Evolutionary conservation across 2,797 vertebrate species (phyloP), one percentile per base, ranked within the genome.

Genomic region (Paramormyrops hopkinsi): DNA sequence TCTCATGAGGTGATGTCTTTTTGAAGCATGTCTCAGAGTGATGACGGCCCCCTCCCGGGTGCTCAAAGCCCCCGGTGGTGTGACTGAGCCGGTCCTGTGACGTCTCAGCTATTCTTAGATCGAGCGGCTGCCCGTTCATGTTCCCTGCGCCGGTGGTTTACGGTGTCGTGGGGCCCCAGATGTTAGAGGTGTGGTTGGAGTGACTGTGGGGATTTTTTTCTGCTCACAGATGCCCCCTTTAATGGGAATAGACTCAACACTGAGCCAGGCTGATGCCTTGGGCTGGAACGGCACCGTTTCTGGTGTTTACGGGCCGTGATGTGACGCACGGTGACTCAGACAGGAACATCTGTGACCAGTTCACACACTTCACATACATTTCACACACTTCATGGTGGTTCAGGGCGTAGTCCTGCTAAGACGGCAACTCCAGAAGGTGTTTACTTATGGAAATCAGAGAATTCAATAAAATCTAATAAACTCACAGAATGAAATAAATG

Each of bases 91-190:
- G 14, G 14, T 86, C 44, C 33, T 41, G 84, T 53, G 89, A 69
- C 62, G 7, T 84, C 25, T n/a, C 84, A 25, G 84, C 62, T 89
- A 87, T 87, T 89, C 62, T 89, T 87, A 54, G 84, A 56, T 29
- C 6, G 9, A 69, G 9, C 3, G 56, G 14, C 54, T 44, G 83
- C 29, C 14, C 12, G 46, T 73, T 89, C 84, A 22, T 65, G 29
- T 89, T 83, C 83, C 83, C 84, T 19, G 29, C n/a, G 33, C 59
- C 33, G 19, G 41, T 17, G 9, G 62, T 86, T 87, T 89, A 87
- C 62, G 41, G n/a, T 44, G 84, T 19, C 25, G 44, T 22, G 51
- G 29, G 48, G 48, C 65, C 25, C 48, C 59, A 46, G 37, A 73
- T 37, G 62, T 69, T 46, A 2, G 33, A 88, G 22, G 25, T 73